These are phyloP conservation scores for Fragum fragum DNA, from an alignment of 2,888 invertebrate genomes.

Conservation along the genomic window DNA sequence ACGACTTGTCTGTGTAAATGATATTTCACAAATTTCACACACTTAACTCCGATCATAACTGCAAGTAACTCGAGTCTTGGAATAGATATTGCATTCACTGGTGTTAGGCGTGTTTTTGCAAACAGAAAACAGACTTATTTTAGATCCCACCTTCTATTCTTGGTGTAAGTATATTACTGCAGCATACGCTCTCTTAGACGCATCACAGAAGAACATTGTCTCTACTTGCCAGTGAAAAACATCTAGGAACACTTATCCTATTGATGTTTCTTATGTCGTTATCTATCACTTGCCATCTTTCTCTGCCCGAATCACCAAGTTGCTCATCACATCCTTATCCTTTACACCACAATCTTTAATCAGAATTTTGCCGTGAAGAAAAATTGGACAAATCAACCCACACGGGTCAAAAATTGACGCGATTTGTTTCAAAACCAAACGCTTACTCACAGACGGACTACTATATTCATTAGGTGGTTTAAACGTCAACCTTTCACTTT, in stretches of 20 bases:
- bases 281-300: slow-evolving; percentile 4
- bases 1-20: slow-evolving; percentile 9
- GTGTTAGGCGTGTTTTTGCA: slow-evolving; percentile 44
- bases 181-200: slow-evolving; percentile 33
- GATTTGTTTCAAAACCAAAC: slow-evolving; percentile 23
- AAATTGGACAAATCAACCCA: slow-evolving; percentile 18
- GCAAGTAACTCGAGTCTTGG: slow-evolving; percentile 52
- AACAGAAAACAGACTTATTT: slow-evolving; percentile 39
- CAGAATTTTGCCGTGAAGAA: slow-evolving; percentile 27
- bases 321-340: slow-evolving; percentile 12
- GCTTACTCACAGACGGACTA: slow-evolving; percentile 5
- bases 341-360: slow-evolving; percentile 27
- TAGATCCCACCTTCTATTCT: not conserved
- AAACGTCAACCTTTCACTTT: slow-evolving; percentile 13
- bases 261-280: not conserved
- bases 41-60: slow-evolving; percentile 31
- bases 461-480: not conserved
- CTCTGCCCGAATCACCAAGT: not conserved
- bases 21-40: slow-evolving; percentile 18
- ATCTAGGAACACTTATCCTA: not conserved
- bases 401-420: slow-evolving; percentile 28
- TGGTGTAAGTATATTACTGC: slow-evolving; percentile 35
- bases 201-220: slow-evolving; percentile 35
- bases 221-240: not conserved
- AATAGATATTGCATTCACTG: slow-evolving; percentile 41